Conservation (phyloP, 2,888 invertebrate genomes). For the Cheilosia grossa region DNA sequence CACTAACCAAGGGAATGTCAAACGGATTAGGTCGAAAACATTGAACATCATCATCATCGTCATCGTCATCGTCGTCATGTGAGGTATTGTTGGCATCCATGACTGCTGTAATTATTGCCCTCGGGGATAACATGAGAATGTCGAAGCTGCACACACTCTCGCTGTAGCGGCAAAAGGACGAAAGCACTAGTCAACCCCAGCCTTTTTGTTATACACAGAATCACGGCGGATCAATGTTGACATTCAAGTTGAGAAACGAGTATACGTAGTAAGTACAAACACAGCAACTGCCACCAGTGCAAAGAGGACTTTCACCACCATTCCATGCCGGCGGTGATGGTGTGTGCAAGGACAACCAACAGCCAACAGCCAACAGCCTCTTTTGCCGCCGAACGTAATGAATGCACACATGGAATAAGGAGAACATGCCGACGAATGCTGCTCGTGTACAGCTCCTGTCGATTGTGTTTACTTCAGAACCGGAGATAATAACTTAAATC, state of each 20-base stretch:
- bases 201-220: slow-evolving; percentile 50
- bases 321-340: slow-evolving; percentile 10
- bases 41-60: slow-evolving; percentile 41
- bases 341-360: slow-evolving; percentile 13
- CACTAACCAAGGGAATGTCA: slow-evolving; percentile 9
- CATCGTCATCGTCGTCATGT: slow-evolving; percentile 49
- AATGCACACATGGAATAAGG: slow-evolving; percentile 29
- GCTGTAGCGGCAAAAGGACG: slow-evolving; percentile 13
- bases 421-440: slow-evolving; percentile 33
- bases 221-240: slow-evolving; percentile 62
- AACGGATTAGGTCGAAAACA: slow-evolving; percentile 54
- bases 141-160: slow-evolving; percentile 18
- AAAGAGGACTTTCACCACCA: slow-evolving; percentile 39
- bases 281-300: slow-evolving; percentile 31
- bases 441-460: slow-evolving; percentile 41
- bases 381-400: slow-evolving; percentile 30
- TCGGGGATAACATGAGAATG: slow-evolving; percentile 65
- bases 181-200: slow-evolving; percentile 37
- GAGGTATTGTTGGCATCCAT: slow-evolving; percentile 61
- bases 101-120: slow-evolving; percentile 70
- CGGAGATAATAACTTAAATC: slow-evolving; percentile 74
- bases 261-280: slow-evolving; percentile 61
- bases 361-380: slow-evolving; percentile 25
- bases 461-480: slow-evolving; percentile 73
- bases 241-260: slow-evolving; percentile 60